Conservation (phyloP, 2,797 vertebrate species). For the Sebastiscus albofasciatus region DNA sequence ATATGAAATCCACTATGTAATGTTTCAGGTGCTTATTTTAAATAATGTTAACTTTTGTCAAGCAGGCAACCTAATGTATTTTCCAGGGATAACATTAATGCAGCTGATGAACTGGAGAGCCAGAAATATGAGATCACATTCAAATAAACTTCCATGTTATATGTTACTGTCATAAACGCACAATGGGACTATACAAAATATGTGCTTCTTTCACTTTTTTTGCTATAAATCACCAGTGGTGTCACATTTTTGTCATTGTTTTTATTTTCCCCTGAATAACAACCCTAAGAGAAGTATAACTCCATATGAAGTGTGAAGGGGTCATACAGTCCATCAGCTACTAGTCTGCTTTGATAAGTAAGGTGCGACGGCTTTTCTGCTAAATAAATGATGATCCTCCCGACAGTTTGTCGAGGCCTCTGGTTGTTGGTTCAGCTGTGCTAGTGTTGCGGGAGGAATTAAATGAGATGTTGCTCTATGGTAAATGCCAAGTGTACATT, state of each 20-base stretch:
- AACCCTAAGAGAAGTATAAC: background rate
- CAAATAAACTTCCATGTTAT: background rate
- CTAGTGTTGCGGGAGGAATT: constrained; percentile 13
- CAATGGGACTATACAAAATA: constrained; percentile 6
- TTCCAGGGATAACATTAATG: background rate
- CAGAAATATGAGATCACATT: background rate
- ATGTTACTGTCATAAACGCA: constrained; percentile 33
- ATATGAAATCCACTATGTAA: background rate
- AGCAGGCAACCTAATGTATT: background rate
- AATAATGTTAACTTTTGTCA: background rate
- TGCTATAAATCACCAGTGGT: constrained; percentile 1
- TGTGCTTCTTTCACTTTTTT: background rate
- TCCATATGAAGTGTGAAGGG: background rate
- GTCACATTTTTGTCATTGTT: constrained; percentile 12
- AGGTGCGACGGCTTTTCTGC: background rate
- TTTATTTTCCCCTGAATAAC: background rate
- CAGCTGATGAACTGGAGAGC: background rate
- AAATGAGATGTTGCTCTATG: constrained; percentile 15
- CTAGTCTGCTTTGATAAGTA: constrained; percentile 1
- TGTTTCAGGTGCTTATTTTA: background rate
- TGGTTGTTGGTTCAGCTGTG: constrained; percentile 60
- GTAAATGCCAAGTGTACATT: constrained; percentile 36
- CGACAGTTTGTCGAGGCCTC: constrained; percentile 3
- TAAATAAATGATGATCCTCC: constrained; percentile 36
- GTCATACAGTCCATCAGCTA: background rate